A percentile compares a stretch with the other conserved stretches of the same genome.
Evolutionary conservation across 2,113 vertebrate genomes (phyloP).

Genomic region (Psettodes erumei): DNA sequence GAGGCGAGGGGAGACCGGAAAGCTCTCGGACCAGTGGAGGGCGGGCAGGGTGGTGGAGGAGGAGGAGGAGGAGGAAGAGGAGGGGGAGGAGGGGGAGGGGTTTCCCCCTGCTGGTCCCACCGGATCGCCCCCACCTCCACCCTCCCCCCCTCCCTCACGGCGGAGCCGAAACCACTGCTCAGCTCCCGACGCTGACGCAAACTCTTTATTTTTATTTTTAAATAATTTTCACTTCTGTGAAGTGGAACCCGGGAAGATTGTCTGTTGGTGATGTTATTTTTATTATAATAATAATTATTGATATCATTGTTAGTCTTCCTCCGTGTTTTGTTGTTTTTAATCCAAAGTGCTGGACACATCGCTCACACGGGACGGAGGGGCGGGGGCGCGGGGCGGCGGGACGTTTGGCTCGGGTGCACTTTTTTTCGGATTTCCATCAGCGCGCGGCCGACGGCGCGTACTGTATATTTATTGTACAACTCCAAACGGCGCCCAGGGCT

Average conservation of each 20-base stretch:
- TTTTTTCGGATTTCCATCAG: slow-evolving; percentile 69
- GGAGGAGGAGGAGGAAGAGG: slow-evolving; percentile 8
- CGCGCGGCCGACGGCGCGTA: too few species aligned
- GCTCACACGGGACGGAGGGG: slow-evolving; percentile 77
- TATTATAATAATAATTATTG: slow-evolving; percentile 85
- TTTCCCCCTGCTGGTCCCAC: slow-evolving; percentile 78
- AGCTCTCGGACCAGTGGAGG: slow-evolving; percentile 30
- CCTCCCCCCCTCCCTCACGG: slow-evolving; percentile 83
- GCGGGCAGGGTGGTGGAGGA: slow-evolving; percentile 22
- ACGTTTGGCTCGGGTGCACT: slow-evolving; percentile 72
- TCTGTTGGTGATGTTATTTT: slow-evolving; percentile 82
- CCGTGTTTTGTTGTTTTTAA: slow-evolving; percentile 74
- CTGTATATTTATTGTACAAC: slow-evolving; percentile 81
- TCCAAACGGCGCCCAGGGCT: slow-evolving; percentile 65
- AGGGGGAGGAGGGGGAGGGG: slow-evolving; percentile 21
- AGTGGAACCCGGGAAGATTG: slow-evolving; percentile 91
- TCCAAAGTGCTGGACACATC: slow-evolving; percentile 98
- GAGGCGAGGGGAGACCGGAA: slow-evolving; percentile 50
- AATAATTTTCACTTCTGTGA: slow-evolving; percentile 98
- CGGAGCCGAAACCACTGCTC: slow-evolving; percentile 97
- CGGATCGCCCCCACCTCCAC: too few species aligned
- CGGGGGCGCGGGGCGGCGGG: too few species aligned
- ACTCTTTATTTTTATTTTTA: slow-evolving; percentile 77
- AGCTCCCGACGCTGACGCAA: slow-evolving; percentile 90
- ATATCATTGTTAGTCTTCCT: slow-evolving; percentile 75